Base-by-base conservation (phyloP, 2,888 invertebrate species). In the Oxyteleia sp. region DNA sequence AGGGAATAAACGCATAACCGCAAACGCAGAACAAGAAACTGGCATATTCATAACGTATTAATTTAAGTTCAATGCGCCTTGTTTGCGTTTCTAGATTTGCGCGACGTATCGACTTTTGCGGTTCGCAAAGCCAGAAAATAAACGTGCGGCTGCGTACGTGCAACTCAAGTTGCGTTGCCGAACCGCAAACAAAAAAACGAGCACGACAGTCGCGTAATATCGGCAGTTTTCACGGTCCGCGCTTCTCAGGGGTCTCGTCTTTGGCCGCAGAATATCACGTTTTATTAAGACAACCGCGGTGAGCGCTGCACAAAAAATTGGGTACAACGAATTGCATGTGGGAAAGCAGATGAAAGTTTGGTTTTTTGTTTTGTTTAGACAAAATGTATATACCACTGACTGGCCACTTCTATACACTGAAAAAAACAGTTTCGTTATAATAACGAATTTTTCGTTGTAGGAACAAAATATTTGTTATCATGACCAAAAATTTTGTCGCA, bases 21-120 rank as follows among this genome's bases (percentile, higher is more conserved):
- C 57, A 47, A 63, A 13, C 35, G 47, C 32, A n/a, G 13, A 74
- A 74, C 29, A 45, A 53, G 32, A 51, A 20, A 35, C 68, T 32
- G 26, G 16, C 4, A 32, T 16, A 61, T 41, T 57, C 75, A 41
- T 45, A 49, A 75, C 32, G 38, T 78, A 82, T 78, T 71, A 63
- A 74, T 78, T 82, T 72, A 76, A 76, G 29, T n/a, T 4, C 16
- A 51, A n/a, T n/a, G n/a, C 26, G 53, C n/a, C n/a, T n/a, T n/a
- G n/a, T n/a, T n/a, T n/a, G 38, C 57, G 53, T 76, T 71, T 76
- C 61, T 51, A 45, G 72, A 11, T 66, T 13, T 57, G 57, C 57
- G 43, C 63, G 59, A 69, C 32, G 61, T 79, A 82, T 84, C 82
- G 75, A 79, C 83, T 83, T 85, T 64, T 85, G 85, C 64, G 83